Evolutionary conservation across 2,888 invertebrate species (phyloP).

Genomic region (Melanotus villosus): DNA sequence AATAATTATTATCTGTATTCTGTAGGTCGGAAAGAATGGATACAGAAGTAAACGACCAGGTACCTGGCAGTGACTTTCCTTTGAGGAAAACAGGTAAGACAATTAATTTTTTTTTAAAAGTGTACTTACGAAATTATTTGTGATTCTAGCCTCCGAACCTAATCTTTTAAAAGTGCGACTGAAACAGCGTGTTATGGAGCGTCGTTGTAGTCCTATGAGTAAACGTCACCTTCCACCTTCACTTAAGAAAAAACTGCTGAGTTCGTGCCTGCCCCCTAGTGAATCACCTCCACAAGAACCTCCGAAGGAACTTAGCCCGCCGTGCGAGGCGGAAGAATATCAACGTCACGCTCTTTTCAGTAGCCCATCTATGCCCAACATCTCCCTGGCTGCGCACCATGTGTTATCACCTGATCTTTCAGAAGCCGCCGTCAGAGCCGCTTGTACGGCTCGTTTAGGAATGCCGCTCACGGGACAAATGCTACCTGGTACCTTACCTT

Average conservation of each 20-base stretch:
- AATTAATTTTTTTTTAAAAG: too few relatives aligned
- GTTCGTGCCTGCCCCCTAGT: constrained; percentile 74
- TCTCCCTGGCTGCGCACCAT: constrained; percentile 80
- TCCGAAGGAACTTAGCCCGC: constrained; percentile 72
- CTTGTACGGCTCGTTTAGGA: constrained; percentile 77
- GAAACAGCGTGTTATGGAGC: constrained; percentile 95
- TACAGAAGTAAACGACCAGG: constrained; percentile 72
- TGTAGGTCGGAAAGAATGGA: constrained; percentile 70
- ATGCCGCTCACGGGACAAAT: constrained; percentile 77
- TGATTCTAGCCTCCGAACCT: constrained; percentile 93
- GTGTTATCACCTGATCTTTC: constrained; percentile 72
- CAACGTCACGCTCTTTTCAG: constrained; percentile 82
- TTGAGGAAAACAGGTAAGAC: constrained; percentile 94
- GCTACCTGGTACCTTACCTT: constrained; percentile 78
- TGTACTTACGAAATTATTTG: too few relatives aligned
- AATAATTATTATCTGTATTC: too few relatives aligned
- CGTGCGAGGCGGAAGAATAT: constrained; percentile 79
- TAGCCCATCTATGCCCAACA: constrained; percentile 97
- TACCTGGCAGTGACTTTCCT: constrained; percentile 82
- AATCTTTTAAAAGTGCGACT: constrained; percentile 94
- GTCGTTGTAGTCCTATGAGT: constrained; percentile 92
- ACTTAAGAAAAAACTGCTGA: constrained; percentile 79
- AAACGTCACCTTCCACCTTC: constrained; percentile 85
- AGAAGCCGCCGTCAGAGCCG: constrained; percentile 85
- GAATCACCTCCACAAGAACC: constrained; percentile 73